phyloP scores from a whole-genome alignment of 2,113 vertebrate genomes.

The Entelurus aequoreus region DNA sequence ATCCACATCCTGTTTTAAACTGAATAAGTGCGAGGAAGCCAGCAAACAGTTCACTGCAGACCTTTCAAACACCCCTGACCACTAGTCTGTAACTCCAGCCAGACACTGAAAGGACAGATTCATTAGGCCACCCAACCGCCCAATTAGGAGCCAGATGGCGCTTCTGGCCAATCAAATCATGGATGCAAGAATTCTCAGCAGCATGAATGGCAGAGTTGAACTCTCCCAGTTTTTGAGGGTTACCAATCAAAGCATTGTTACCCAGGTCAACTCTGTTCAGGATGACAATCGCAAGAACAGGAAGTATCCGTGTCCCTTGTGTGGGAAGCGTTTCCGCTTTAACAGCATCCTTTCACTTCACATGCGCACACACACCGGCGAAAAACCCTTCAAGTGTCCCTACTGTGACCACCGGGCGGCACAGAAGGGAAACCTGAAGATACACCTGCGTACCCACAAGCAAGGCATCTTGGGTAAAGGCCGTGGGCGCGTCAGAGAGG shows the following conservation, averaged over 20 bases:
- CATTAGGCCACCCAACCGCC: constrained; percentile 80
- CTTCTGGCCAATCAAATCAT: constrained; percentile 93
- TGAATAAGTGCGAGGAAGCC: constrained; percentile 43
- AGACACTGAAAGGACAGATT: constrained; percentile 78
- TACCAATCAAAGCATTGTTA: constrained; percentile 88
- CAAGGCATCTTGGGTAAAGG: constrained; percentile 96
- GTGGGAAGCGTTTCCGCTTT: constrained; percentile 96
- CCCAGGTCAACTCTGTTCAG: constrained; percentile 87
- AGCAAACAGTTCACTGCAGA: constrained; percentile 68
- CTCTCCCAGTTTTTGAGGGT: constrained; percentile 94
- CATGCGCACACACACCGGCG: constrained; percentile 97
- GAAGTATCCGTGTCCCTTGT: constrained; percentile 94
- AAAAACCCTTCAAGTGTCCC: constrained; percentile 98
- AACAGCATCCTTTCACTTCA: constrained; percentile 98
- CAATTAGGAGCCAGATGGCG: constrained; percentile 94
- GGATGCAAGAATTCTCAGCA: constrained; percentile 78
- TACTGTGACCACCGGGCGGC: constrained; percentile 97
- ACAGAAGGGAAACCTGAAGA: constrained; percentile 98
- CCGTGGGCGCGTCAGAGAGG: constrained; percentile 89
- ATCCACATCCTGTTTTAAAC: constrained; percentile 53
- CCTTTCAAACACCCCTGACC: constrained; percentile 80
- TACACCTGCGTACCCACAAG: constrained; percentile 97
- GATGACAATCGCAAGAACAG: constrained; percentile 93
- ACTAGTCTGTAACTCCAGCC: constrained; percentile 78
- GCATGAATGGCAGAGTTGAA: constrained; percentile 89